Evolutionary conservation across 2,113 vertebrate species (phyloP).

Genomic region (Cheirogaleus medius): DNA sequence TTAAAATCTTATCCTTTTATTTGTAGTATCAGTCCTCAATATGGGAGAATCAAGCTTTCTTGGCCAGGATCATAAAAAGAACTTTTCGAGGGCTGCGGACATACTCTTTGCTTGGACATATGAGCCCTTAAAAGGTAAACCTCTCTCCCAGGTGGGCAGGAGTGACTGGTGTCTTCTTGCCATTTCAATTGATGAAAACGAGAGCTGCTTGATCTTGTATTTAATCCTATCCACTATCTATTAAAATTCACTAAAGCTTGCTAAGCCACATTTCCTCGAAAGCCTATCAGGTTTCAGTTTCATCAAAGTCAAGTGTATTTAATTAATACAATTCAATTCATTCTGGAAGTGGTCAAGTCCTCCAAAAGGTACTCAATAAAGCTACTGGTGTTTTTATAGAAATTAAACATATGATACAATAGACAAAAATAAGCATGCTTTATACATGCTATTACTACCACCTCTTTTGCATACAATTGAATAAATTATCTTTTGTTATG

Average conservation of each 20-base stretch:
- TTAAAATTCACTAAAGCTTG: constrained; percentile 78
- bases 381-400: constrained; percentile 79
- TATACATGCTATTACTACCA: constrained; percentile 46
- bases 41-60: background rate
- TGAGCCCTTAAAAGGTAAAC: background rate
- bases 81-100: background rate
- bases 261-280: constrained; percentile 78
- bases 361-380: constrained; percentile 72
- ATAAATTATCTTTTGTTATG: constrained; percentile 87
- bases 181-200: constrained; percentile 38
- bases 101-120: background rate
- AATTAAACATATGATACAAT: constrained; percentile 80
- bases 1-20: constrained; percentile 44
- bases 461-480: constrained; percentile 85
- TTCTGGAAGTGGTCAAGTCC: constrained; percentile 81
- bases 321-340: constrained; percentile 79
- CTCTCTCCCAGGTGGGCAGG: background rate
- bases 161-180: background rate
- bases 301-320: constrained; percentile 80
- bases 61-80: background rate
- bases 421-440: constrained; percentile 76
- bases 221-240: constrained; percentile 76
- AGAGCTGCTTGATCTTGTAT: constrained; percentile 64
- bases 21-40: background rate
- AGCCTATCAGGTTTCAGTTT: constrained; percentile 72